These are phyloP conservation scores for Orycteropus afer DNA, from an alignment of 2,113 vertebrate genomes.

Conservation along the genomic window DNA sequence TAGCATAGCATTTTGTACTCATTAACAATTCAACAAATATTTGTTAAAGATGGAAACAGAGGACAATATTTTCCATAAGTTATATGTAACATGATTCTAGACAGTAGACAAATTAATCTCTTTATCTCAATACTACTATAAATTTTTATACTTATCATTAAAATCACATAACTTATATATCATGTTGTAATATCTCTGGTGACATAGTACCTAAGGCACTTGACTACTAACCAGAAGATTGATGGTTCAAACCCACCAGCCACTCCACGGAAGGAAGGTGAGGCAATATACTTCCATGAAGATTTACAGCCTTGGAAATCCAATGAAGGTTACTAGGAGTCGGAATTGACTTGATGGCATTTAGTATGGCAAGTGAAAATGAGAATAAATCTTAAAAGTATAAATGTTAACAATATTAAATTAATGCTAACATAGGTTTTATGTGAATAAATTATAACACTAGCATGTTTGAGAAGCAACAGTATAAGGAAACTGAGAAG, in stretches of 20 bases:
- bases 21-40: neutral
- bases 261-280: too few relatives aligned
- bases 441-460: neutral
- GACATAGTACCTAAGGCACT: too few relatives aligned
- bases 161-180: neutral
- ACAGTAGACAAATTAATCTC: neutral
- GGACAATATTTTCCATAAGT: neutral
- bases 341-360: too few relatives aligned
- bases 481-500: neutral
- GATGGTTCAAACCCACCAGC: too few relatives aligned
- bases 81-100: neutral
- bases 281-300: too few relatives aligned
- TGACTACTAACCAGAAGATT: too few relatives aligned
- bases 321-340: too few relatives aligned
- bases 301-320: too few relatives aligned
- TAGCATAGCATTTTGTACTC: neutral
- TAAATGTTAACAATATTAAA: neutral
- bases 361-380: neutral
- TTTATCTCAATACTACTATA: neutral
- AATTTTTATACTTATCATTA: slow-evolving; percentile 16
- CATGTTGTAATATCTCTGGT: neutral
- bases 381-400: neutral
- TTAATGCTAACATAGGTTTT: neutral
- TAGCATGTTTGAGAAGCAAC: neutral
- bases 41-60: neutral